Conservation (phyloP, 2,113 vertebrate genomes). For the Hippocampus comes region DNA sequence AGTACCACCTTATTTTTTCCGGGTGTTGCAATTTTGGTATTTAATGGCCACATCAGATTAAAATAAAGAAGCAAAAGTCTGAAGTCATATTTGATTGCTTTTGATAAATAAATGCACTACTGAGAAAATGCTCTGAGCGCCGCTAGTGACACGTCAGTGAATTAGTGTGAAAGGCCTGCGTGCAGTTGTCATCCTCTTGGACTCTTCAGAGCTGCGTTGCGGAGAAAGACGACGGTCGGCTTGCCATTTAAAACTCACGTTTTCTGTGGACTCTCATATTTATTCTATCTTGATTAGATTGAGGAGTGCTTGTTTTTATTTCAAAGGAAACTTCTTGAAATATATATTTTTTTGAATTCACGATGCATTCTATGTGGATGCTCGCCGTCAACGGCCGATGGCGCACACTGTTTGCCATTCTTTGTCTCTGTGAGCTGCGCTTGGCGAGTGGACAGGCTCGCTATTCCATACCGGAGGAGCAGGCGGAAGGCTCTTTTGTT, state of each 20-base stretch:
- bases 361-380: not conserved
- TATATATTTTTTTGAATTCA: too few species aligned
- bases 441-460: slow-evolving; percentile 52
- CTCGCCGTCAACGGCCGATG: slow-evolving; percentile 27
- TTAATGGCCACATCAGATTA: too few species aligned
- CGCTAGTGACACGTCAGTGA: slow-evolving; percentile 64
- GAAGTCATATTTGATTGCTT: too few species aligned
- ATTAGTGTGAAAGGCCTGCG: not conserved
- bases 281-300: too few species aligned
- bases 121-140: slow-evolving; percentile 52
- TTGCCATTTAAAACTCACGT: not conserved
- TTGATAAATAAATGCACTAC: too few species aligned
- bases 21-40: too few species aligned
- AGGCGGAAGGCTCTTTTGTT: slow-evolving; percentile 72
- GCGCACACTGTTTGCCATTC: slow-evolving; percentile 37
- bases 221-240: not conserved
- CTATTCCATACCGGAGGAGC: slow-evolving; percentile 75
- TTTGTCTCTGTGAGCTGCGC: slow-evolving; percentile 49
- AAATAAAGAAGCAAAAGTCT: too few species aligned
- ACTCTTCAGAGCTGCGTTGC: slow-evolving; percentile 6
- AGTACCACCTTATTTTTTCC: too few species aligned
- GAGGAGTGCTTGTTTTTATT: too few species aligned
- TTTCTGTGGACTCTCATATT: too few species aligned
- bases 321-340: too few species aligned
- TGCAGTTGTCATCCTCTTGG: slow-evolving; percentile 22